Conservation (phyloP, 2,888 invertebrate genomes). For the Acanthacorydalis orientalis region DNA sequence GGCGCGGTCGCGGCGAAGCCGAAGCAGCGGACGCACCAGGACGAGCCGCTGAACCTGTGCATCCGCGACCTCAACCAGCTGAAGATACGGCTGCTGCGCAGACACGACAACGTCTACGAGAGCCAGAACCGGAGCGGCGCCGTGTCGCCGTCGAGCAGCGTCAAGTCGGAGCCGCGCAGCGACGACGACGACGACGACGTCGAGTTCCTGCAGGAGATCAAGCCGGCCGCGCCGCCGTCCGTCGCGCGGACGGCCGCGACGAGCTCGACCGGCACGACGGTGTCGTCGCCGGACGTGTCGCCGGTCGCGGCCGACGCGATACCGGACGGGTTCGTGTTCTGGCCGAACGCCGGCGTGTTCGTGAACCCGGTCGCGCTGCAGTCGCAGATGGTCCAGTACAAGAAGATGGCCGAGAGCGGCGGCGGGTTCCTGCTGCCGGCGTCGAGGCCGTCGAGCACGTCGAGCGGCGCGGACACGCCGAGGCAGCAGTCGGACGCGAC, state of each 20-base stretch:
- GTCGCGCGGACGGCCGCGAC: slow-evolving; percentile 33
- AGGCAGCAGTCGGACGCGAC: background rate
- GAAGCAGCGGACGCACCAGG: slow-evolving; percentile 27
- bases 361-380: slow-evolving; percentile 59
- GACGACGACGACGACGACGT: slow-evolving; percentile 34
- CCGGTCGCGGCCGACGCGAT: slow-evolving; percentile 26
- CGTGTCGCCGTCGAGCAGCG: slow-evolving; percentile 24
- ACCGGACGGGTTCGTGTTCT: slow-evolving; percentile 41
- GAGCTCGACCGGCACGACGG: slow-evolving; percentile 21
- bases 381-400: slow-evolving; percentile 56
- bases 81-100: slow-evolving; percentile 44
- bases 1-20: slow-evolving; percentile 20
- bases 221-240: slow-evolving; percentile 12
- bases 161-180: slow-evolving; percentile 39
- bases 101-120: slow-evolving; percentile 41
- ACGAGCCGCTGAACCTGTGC: slow-evolving; percentile 72
- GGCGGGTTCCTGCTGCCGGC: slow-evolving; percentile 19
- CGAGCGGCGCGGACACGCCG: slow-evolving; percentile 12
- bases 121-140: slow-evolving; percentile 18
- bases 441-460: slow-evolving; percentile 18
- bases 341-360: slow-evolving; percentile 53
- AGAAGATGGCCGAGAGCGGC: slow-evolving; percentile 44
- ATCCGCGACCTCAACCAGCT: slow-evolving; percentile 56
- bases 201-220: slow-evolving; percentile 23
- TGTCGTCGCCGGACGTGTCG: slow-evolving; percentile 27